phyloP scores from a whole-genome alignment of 2,797 vertebrate genomes.

The Decapterus maruadsi region DNA sequence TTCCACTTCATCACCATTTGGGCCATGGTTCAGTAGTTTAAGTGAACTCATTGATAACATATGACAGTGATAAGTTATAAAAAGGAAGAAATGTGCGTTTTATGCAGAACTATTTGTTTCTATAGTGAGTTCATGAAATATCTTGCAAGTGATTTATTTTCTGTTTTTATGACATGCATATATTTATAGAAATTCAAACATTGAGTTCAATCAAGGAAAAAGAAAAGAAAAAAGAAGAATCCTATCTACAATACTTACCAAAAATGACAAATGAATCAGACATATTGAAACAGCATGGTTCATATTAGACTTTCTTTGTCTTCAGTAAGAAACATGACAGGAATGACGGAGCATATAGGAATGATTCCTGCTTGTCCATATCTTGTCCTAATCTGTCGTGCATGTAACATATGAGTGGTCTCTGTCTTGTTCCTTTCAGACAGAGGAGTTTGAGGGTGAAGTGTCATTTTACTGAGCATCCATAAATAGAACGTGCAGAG shows the following conservation, averaged over 20 bases:
- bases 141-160: too few species aligned
- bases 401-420: constrained; percentile 42
- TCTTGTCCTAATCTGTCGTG: constrained; percentile 45
- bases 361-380: constrained; percentile 26
- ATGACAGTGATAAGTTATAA: too few species aligned
- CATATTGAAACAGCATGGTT: not conserved
- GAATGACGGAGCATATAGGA: not conserved
- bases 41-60: not conserved
- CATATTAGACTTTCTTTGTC: not conserved
- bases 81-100: too few species aligned
- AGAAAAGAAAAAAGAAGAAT: not conserved
- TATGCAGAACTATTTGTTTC: too few species aligned
- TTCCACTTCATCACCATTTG: constrained; percentile 11
- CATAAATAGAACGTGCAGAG: constrained; percentile 81
- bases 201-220: not conserved
- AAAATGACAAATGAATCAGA: not conserved
- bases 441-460: constrained; percentile 70
- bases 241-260: not conserved
- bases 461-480: constrained; percentile 82
- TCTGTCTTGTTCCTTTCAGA: constrained; percentile 50
- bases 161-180: not conserved
- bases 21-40: not conserved
- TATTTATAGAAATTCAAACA: too few species aligned
- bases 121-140: too few species aligned
- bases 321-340: not conserved